Base-by-base conservation (phyloP, 2,888 invertebrate species). In the Nemurella pictetii region DNA sequence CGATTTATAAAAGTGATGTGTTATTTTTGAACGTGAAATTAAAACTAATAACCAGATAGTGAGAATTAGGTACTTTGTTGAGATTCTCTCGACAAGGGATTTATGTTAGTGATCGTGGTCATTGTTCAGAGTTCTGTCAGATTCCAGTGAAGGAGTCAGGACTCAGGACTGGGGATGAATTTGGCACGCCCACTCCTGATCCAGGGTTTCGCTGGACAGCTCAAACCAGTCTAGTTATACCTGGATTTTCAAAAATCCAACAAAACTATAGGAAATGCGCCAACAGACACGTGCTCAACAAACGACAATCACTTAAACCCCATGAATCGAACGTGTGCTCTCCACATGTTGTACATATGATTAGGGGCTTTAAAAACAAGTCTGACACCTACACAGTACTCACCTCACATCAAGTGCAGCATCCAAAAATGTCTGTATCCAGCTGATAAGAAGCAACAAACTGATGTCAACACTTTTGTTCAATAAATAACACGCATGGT, bases 391-490 rank as follows among this genome's bases (percentile, higher is more conserved):
- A 55, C 26, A 25, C n/a, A n/a, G n/a, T n/a, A n/a, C 82, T 82
- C 29, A 82, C 82, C 72, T 82, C 55, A 82, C 82, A 82, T 82
- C 72, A 82, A 55, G 82, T 72, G 73, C 72, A 28, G 36, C 36
- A 28, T 82, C 28, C 27, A 55, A 28, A 28, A 82, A 78, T 29
- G 27, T 78, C 78, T 29, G 28, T 30, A 28, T 78, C 55, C 55
- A 55, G 55, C 9, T 55, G 55, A 55, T 55, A 20, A 55, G 9
- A 20, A 55, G 55, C 12, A 7, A 55, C 20, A 20, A 55, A 55
- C 55, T 55, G 55, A 55, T 55, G 55, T 55, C 55, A 55, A 55
- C 55, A 55, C 55, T 7, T 12, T 15, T 2, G 20, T 55, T 55
- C 20, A 55, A 7, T 20, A 2, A 55, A 12, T 20, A 20, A 20